phyloP scores from a whole-genome alignment of 2,797 vertebrate species.

The Rhynchotus rufescens region DNA sequence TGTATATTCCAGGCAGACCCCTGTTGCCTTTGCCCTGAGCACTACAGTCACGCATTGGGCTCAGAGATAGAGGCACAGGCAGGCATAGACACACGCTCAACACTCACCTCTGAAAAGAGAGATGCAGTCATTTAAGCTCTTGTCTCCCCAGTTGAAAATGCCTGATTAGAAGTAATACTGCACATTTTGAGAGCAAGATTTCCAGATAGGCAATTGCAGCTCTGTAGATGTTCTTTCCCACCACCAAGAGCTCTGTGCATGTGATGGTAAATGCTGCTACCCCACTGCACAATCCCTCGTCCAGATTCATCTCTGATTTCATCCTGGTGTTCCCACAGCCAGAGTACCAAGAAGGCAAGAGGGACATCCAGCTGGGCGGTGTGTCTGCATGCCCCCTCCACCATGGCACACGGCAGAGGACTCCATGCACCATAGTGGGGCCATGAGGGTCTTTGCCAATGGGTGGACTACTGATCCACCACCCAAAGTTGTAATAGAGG shows the following conservation, averaged over 20 bases:
- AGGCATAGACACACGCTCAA: rapidly evolving
- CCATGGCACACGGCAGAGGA: neutral
- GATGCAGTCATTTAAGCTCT: rapidly evolving
- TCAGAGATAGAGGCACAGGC: neutral
- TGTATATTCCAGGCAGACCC: neutral
- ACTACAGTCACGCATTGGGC: neutral
- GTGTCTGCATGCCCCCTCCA: neutral
- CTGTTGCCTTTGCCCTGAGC: neutral
- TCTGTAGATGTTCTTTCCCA: neutral
- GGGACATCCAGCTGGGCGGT: neutral
- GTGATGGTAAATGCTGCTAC: neutral
- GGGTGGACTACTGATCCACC: neutral
- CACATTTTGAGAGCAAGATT: neutral
- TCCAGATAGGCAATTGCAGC: neutral
- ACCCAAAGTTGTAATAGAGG: neutral
- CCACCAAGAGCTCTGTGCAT: neutral
- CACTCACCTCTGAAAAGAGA: rapidly evolving
- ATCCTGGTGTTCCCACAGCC: neutral
- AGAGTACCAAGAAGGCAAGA: neutral
- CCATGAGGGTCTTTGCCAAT: neutral
- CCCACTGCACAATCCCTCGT: rapidly evolving
- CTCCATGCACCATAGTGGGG: neutral
- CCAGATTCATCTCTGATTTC: neutral
- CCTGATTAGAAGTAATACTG: neutral
- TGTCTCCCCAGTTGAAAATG: neutral